Evolutionary conservation across 2,113 vertebrate species (phyloP), one percentile per base, ranked within the genome.

Genomic region (Cacatua alba): DNA sequence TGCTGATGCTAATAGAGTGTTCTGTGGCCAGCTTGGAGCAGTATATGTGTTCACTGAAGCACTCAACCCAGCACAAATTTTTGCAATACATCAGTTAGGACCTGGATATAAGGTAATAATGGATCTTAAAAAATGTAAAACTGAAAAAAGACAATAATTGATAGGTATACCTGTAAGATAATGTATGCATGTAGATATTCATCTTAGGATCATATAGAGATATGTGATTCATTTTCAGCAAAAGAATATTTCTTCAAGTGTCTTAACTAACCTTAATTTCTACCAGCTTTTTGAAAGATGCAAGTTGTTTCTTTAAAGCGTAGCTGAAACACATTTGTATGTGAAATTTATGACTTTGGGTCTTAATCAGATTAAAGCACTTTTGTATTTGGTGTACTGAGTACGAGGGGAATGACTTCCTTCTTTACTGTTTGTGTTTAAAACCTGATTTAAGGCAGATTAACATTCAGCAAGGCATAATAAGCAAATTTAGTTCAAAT

Each of bases 31-130:
- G 85, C 98, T 99, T 41, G 99, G 99, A 95, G 99, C 99, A 10
- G 98, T 99, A 37, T 99, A 99, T 74, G 99, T 99, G 70, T 99
- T 99, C 97, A 98, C 98, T 48, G 99, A 99, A 97, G 99, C 99
- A 29, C 99, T 99, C 94, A 99, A 99, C 97, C 99, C 99, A 17
- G 99, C 99, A 25, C 99, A 99, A 97, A 99, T 99, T 98, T 99
- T 99, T 98, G 99, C 99, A 97, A 98, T 99, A 98, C 99, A 99
- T 98, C 99, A 99, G 92, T 98, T 99, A 57, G 99, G 99, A 96
- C 98, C 99, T 91, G 98, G 99, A 92, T 99, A 99, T 98, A 99
- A 99, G 99, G 99, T 99, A 98, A 86, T 52, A 70, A 41, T 13
- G 2, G 15, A 35, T 84, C 37, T 95, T 82, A n/a, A 62, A 51